Base-by-base conservation (phyloP, 2,797 vertebrate species). In the Triplophysa yarkandensis region DNA sequence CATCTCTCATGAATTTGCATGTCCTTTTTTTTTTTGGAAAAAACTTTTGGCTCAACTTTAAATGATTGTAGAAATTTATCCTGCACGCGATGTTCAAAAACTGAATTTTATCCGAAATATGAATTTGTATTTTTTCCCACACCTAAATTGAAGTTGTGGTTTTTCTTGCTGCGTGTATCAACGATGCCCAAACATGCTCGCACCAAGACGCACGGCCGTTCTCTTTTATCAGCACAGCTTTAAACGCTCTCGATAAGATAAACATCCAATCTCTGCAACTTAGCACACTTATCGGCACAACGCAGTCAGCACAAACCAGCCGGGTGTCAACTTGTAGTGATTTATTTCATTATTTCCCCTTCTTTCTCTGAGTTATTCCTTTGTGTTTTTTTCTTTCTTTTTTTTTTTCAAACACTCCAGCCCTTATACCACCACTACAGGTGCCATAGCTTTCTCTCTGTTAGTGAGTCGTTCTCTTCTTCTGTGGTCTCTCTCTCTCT, bases 171-270 rank as follows among this genome's bases (percentile, higher is more conserved):
- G 13, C 4, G 0, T 52, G 36, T 69, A 88, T 88, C 81, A 80
- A 78, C 83, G 71, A 79, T 80, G 79, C 85, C n/a, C 80, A 83
- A 84, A 84, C 80, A 50, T 39, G 80, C 79, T 83, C 80, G 72
- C 83, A 78, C 86, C 86, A 75, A 77, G 85, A 86, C 86, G 55
- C 16, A 79, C 82, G 74, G 34, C 83, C 8, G 46, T 61, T 39
- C 78, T 85, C 82, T 85, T 88, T 92, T 88, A 90, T 90, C 88
- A 58, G 80, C 78, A 6, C 66, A 68, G 83, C 86, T 86, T 87
- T 88, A 87, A n/a, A 82, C 79, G 69, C 86, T 88, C 85, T 85
- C 80, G 90, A 92, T 92, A 91, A 92, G 92, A 93, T 92, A 92
- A 90, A 84, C 85, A 92, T 92, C 89, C 77, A 85, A 92, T 93